phyloP scores from a whole-genome alignment of 1,140 invertebrate species.

The Bilobella aurantiaca region DNA sequence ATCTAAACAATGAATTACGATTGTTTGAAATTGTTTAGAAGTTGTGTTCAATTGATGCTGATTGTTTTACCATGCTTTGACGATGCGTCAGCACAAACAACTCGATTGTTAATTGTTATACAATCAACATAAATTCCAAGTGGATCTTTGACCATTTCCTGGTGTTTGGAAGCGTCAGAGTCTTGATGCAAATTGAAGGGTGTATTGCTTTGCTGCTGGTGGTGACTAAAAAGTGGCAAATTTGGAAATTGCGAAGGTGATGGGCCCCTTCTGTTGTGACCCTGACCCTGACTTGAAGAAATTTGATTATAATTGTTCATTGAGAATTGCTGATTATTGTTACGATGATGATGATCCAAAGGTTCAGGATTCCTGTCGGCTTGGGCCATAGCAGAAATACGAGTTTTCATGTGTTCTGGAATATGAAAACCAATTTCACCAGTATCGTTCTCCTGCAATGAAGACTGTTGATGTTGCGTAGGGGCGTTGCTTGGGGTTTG shows the following conservation, averaged over 20 bases:
- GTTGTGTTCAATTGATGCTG: neutral
- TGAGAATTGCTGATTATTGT: neutral
- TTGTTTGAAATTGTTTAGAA: neutral
- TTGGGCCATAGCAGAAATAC: too few relatives aligned
- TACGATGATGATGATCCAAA: neutral
- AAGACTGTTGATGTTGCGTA: neutral
- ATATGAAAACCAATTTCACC: too few relatives aligned
- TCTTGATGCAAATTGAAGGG: neutral
- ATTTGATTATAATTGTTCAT: too few relatives aligned
- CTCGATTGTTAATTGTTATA: slow-evolving; percentile 1
- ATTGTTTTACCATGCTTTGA: neutral
- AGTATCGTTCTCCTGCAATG: too few relatives aligned
- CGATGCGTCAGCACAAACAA: neutral
- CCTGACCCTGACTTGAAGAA: too few relatives aligned
- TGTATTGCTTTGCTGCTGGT: neutral
- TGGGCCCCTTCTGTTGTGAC: too few relatives aligned
- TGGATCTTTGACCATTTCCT: slow-evolving; percentile 1
- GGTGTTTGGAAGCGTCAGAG: neutral
- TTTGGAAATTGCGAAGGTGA: too few relatives aligned
- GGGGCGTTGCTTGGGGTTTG: neutral
- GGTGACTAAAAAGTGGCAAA: too few relatives aligned
- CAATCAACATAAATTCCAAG: neutral
- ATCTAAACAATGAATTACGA: neutral
- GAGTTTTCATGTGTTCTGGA: too few relatives aligned
- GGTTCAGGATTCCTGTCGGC: too few relatives aligned